phyloP scores from a whole-genome alignment of 1,140 invertebrate genomes.

The Teleogryllus occipitalis region DNA sequence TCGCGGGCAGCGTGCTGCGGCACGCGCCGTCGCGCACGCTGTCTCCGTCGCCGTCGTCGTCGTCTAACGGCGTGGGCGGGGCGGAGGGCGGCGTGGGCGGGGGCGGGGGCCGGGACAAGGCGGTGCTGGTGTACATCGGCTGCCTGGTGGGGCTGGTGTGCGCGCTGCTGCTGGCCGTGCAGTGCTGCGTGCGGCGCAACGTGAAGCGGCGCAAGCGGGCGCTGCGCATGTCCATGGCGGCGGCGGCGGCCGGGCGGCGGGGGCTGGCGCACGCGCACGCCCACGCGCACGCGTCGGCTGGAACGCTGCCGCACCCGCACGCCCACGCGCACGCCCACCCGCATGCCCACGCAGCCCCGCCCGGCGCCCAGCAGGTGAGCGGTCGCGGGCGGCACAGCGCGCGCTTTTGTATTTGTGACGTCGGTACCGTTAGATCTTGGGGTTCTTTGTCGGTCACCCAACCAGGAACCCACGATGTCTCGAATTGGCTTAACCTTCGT shows the following conservation, averaged over 20 bases:
- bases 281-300: background rate
- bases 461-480: too few relatives aligned
- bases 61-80: too few relatives aligned
- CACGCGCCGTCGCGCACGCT: background rate
- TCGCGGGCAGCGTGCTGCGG: conserved; percentile 48
- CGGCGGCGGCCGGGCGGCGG: conserved; percentile 7
- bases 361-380: too few relatives aligned
- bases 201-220: conserved; percentile 41
- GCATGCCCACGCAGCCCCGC: too few relatives aligned
- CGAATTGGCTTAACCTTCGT: too few relatives aligned
- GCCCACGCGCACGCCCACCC: too few relatives aligned
- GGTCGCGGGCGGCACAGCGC: too few relatives aligned
- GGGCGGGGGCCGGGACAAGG: conserved; percentile 42
- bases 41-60: background rate
- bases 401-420: too few relatives aligned
- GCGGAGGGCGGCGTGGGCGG: too few relatives aligned
- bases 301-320: too few relatives aligned
- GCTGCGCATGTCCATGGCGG: conserved; percentile 18
- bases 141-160: conserved; percentile 48
- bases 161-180: conserved; percentile 46
- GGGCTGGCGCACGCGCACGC: background rate
- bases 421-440: too few relatives aligned
- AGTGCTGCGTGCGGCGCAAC: conserved; percentile 48
- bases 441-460: too few relatives aligned
- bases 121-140: conserved; percentile 53